Evolutionary conservation across 1,140 invertebrate species (phyloP), one percentile per base, ranked within the genome.

Genomic region (Drosophila bipectinata): DNA sequence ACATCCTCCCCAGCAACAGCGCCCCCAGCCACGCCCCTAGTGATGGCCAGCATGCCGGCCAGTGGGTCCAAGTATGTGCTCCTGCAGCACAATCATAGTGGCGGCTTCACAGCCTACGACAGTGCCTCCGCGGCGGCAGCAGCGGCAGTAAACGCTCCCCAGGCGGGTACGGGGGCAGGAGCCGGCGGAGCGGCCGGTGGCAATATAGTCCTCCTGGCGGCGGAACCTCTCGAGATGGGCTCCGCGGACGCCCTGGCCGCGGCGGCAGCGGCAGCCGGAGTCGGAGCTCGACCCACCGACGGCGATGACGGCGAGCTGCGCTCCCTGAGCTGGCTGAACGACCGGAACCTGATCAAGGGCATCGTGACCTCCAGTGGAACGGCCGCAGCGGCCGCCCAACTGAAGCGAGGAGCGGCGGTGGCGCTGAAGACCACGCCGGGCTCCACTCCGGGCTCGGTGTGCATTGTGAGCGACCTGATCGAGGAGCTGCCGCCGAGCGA

Each of bases 281-380:
- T 58, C 2, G 8, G 5, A 6, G 14, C 5, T 0, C 47, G 45
- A 0, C 57, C 64, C 47, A 37, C 80, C 39, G 77, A 24, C 10
- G 41, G 37, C 14, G 85, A 90, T 48, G 97, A 98, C 85, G 97
- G 98, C 77, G 98, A 99, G 83, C 93, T 99, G 28, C 98, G 97
- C 1, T 96, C 96, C 62, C 93, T 99, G 1, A 95, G 96, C 51
- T 99, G 98, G 97, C 92, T 99, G 8, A 97, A 98, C 90, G 97
- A 98, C 91, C 96, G 95, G 79, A 98, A 99, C 93, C 92, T 98
- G 72, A 93, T 98, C 8, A 97, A 98, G 93, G 95, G 95, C 93
- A 92, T 84, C 77, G 88, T 92, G 24, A 73, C 87, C 2, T 82
- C 67, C 32, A 80, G 59, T 28, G 52, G 44, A 54, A 9, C 55